Evolutionary conservation across 1,140 invertebrate genomes (phyloP).

Genomic region (Plectus sambesii): DNA sequence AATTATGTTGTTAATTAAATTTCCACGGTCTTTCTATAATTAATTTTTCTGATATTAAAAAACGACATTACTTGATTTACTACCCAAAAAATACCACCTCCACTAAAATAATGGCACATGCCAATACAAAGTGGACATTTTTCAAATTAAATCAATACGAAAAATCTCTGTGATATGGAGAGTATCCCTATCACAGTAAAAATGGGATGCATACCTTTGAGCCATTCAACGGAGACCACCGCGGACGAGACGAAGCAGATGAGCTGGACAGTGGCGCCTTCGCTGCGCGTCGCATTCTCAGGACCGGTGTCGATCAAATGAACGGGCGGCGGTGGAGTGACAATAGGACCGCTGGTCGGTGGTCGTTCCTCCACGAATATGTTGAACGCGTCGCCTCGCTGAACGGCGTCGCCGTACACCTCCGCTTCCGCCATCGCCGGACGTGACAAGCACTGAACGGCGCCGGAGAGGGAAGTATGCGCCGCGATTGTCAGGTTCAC

Average conservation of each 20-base stretch:
- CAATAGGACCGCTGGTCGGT: slow-evolving; percentile 10
- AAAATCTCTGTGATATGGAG: too few relatives aligned
- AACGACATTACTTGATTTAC: too few relatives aligned
- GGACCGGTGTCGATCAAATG: slow-evolving; percentile 18
- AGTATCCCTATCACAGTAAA: too few relatives aligned
- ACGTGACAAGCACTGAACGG: slow-evolving; percentile 38
- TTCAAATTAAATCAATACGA: slow-evolving; percentile 12
- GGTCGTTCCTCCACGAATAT: slow-evolving; percentile 28
- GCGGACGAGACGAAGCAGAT: slow-evolving; percentile 11
- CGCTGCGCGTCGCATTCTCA: slow-evolving; percentile 15
- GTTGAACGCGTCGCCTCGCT: slow-evolving; percentile 33
- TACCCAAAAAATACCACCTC: too few relatives aligned
- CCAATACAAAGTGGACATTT: slow-evolving; percentile 4
- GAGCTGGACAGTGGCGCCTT: slow-evolving; percentile 17
- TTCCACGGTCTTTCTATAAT: too few relatives aligned
- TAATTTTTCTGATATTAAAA: too few relatives aligned
- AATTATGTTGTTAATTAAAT: too few relatives aligned
- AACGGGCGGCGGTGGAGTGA: too few relatives aligned
- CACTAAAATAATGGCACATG: too few relatives aligned
- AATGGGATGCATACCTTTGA: too few relatives aligned
- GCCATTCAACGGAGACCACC: slow-evolving; percentile 16
- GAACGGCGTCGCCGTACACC: slow-evolving; percentile 31
- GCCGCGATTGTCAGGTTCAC: slow-evolving; percentile 31
- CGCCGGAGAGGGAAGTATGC: slow-evolving; percentile 26
- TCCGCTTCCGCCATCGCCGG: slow-evolving; percentile 41